Conservation (phyloP, 2,888 invertebrate genomes). For the Willowsia nigromaculata region DNA sequence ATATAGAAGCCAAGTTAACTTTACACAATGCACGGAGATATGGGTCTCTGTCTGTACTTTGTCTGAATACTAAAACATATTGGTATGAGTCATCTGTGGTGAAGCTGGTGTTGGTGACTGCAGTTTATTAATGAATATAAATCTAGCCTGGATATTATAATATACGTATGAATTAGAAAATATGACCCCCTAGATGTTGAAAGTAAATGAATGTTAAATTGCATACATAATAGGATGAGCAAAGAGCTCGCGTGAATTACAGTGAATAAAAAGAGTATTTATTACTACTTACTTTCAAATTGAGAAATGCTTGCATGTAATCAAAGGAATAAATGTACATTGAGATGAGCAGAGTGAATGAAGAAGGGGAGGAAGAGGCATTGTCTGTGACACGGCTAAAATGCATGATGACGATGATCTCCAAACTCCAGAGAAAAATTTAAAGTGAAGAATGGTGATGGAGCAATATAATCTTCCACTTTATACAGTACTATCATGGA, state of each 20-base stretch:
- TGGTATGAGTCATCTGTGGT: conserved; percentile 32
- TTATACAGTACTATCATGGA: conserved; percentile 15
- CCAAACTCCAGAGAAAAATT: conserved; percentile 31
- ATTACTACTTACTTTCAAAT: conserved; percentile 52
- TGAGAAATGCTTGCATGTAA: too few relatives aligned
- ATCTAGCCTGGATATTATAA: not conserved
- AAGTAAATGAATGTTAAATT: conserved; percentile 57
- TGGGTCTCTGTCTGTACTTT: too few relatives aligned
- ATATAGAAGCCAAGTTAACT: not conserved
- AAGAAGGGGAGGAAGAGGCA: not conserved
- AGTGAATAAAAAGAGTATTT: conserved; percentile 46
- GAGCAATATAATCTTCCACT: conserved; percentile 43
- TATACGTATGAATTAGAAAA: conserved; percentile 18
- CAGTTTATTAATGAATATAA: conserved; percentile 16
- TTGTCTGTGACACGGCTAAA: not conserved
- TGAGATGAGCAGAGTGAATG: too few relatives aligned
- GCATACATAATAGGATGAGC: conserved; percentile 60
- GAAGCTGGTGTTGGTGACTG: not conserved
- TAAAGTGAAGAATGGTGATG: conserved; percentile 47
- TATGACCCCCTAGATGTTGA: conserved; percentile 53
- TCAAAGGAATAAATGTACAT: too few relatives aligned
- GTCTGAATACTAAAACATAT: too few relatives aligned
- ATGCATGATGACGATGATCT: not conserved
- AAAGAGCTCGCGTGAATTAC: conserved; percentile 54
- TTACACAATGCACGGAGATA: not conserved